phyloP scores from a whole-genome alignment of 53 echinoderm and acorn worm species.

The Henricia sp. region DNA sequence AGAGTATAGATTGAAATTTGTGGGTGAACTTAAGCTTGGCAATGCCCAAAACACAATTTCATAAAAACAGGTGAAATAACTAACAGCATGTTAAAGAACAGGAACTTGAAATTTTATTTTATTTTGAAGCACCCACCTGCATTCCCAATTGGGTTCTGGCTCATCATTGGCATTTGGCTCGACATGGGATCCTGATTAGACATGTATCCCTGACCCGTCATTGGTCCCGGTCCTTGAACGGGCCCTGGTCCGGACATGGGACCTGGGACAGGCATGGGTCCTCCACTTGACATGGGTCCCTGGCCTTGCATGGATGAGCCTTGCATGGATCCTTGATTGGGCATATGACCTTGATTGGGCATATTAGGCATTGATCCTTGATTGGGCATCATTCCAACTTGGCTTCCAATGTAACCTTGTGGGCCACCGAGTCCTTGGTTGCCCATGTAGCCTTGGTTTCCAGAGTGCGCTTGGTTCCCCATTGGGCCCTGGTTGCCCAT shows the following conservation, averaged over 20 bases:
- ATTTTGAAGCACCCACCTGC: neutral
- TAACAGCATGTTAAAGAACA: no score
- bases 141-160: conserved; percentile 26
- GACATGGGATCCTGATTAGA: conserved; percentile 74
- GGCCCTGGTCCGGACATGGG: conserved; percentile 51
- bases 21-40: neutral
- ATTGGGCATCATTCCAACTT: conserved; percentile 71
- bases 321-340: conserved; percentile 71
- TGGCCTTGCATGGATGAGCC: no score
- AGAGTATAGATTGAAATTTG: no score
- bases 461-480: conserved; percentile 60
- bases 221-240: conserved; percentile 69
- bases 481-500: conserved; percentile 77
- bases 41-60: neutral
- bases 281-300: conserved; percentile 50
- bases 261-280: conserved; percentile 45
- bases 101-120: no score
- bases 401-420: conserved; percentile 45
- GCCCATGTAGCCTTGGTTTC: conserved; percentile 40
- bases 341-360: conserved; percentile 66
- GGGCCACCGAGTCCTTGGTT: conserved; percentile 34
- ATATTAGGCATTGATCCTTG: conserved; percentile 78
- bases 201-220: conserved; percentile 72
- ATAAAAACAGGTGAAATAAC: no score
- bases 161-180: conserved; percentile 73